Evolutionary conservation across 2,888 invertebrate genomes (phyloP).

Genomic region (Drosophila kuntzei): DNA sequence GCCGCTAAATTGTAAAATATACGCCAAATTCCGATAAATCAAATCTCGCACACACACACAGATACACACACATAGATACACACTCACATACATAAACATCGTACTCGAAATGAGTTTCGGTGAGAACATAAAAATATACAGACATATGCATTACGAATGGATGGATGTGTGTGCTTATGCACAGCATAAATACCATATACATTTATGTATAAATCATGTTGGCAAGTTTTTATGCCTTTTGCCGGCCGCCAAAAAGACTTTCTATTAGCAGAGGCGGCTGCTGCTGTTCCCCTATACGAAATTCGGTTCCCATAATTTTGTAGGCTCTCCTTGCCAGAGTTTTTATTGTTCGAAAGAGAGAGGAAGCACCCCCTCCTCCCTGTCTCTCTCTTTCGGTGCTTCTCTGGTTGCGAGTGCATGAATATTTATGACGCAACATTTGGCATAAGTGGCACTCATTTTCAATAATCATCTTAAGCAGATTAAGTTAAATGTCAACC

Average conservation of each 20-base stretch:
- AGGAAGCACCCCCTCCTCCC: not conserved
- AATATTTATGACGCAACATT: constrained; percentile 82
- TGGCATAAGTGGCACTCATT: constrained; percentile 80
- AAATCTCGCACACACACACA: constrained; percentile 54
- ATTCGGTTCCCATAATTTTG: constrained; percentile 30
- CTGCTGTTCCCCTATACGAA: constrained; percentile 21
- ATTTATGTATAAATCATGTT: constrained; percentile 79
- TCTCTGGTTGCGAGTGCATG: constrained; percentile 63
- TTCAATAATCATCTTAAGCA: constrained; percentile 81
- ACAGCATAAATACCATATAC: constrained; percentile 61
- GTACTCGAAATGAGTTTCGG: constrained; percentile 71
- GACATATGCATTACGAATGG: constrained; percentile 65
- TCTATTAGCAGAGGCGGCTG: constrained; percentile 72
- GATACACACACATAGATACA: constrained; percentile 13
- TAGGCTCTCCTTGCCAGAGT: constrained; percentile 46
- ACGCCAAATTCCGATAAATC: constrained; percentile 78
- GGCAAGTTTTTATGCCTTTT: constrained; percentile 79
- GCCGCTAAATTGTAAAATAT: constrained; percentile 82
- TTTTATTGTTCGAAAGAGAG: constrained; percentile 46
- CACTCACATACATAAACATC: constrained; percentile 26
- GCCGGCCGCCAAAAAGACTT: constrained; percentile 62
- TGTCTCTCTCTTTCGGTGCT: not conserved
- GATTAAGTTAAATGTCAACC: constrained; percentile 80
- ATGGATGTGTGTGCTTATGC: constrained; percentile 53
- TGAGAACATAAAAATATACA: constrained; percentile 67